A percentile compares a stretch with the other conserved stretches of the same genome.
phyloP scores from a whole-genome alignment of 2,888 invertebrate species.

The Aspidiotus rigidus region DNA sequence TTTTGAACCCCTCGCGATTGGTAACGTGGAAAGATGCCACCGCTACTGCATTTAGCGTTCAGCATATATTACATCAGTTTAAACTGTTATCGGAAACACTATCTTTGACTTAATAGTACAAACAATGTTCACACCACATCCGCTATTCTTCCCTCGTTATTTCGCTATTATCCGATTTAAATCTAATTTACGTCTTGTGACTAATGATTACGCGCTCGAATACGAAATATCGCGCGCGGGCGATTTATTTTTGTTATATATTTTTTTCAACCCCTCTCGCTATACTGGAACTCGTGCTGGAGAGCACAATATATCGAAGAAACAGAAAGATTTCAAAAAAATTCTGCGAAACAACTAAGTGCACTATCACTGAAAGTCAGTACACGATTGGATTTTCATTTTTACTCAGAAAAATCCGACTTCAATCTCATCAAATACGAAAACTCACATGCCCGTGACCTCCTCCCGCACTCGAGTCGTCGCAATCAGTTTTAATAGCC shows the following conservation, averaged over 20 bases:
- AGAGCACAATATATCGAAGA: too few relatives aligned
- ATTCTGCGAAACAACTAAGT: too few relatives aligned
- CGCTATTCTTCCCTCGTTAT: conserved; percentile 30
- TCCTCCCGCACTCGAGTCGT: background rate
- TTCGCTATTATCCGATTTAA: conserved; percentile 28
- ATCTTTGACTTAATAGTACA: conserved; percentile 31
- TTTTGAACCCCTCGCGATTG: conserved; percentile 27
- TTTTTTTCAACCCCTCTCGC: too few relatives aligned
- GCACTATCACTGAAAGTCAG: too few relatives aligned
- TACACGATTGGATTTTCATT: too few relatives aligned
- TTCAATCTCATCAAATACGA: background rate
- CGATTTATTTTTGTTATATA: background rate
- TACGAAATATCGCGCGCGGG: conserved; percentile 8
- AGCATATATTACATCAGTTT: conserved; percentile 29
- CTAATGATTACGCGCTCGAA: conserved; percentile 17
- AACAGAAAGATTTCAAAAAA: too few relatives aligned
- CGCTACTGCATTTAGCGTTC: conserved; percentile 10
- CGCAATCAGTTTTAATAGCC: background rate
- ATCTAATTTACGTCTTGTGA: conserved; percentile 30
- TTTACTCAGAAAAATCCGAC: too few relatives aligned
- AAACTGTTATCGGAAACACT: conserved; percentile 31
- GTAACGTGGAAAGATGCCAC: conserved; percentile 4
- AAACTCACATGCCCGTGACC: background rate
- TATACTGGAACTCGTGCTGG: too few relatives aligned
- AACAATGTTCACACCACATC: conserved; percentile 30